Percentiles rank a stretch among this genome's conserved stretches.
Evolutionary conservation across 2,797 vertebrate genomes (phyloP).

Genomic region (Acrossocheilus fasciatus): DNA sequence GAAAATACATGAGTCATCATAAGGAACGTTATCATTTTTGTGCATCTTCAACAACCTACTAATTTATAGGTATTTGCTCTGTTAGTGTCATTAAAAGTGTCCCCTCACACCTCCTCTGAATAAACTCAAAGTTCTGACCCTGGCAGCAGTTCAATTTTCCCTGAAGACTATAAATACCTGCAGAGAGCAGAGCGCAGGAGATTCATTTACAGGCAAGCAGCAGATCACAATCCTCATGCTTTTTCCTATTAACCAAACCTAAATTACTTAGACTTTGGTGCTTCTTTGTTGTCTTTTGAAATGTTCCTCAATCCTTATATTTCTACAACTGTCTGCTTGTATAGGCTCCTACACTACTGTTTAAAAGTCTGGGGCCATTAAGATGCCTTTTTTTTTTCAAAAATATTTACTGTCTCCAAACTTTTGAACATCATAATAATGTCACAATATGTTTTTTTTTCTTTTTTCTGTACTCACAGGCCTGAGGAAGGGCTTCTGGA

Average conservation of each 20-base stretch:
- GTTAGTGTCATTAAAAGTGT: background rate
- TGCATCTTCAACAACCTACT: background rate
- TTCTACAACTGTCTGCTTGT: background rate
- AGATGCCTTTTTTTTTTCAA: background rate
- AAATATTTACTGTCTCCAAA: background rate
- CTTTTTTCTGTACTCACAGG: constrained; percentile 85
- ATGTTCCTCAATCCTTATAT: background rate
- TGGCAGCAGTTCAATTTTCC: constrained; percentile 50
- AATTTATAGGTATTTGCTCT: background rate
- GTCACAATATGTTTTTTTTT: background rate
- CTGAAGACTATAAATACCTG: constrained; percentile 58
- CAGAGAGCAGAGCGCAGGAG: constrained; percentile 36
- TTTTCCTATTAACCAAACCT: constrained; percentile 28
- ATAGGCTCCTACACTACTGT: background rate
- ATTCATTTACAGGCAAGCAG: constrained; percentile 49
- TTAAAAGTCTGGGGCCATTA: background rate
- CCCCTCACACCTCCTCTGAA: constrained; percentile 23
- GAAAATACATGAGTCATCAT: constrained; percentile 1
- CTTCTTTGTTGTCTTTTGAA: background rate
- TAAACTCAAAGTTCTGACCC: constrained; percentile 44
- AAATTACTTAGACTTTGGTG: background rate
- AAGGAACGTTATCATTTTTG: background rate
- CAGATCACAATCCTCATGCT: constrained; percentile 31
- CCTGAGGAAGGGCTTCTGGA: constrained; percentile 99
- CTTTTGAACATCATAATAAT: background rate